Conservation (phyloP, 2,888 invertebrate species). For the Microctonus hyperodae region DNA sequence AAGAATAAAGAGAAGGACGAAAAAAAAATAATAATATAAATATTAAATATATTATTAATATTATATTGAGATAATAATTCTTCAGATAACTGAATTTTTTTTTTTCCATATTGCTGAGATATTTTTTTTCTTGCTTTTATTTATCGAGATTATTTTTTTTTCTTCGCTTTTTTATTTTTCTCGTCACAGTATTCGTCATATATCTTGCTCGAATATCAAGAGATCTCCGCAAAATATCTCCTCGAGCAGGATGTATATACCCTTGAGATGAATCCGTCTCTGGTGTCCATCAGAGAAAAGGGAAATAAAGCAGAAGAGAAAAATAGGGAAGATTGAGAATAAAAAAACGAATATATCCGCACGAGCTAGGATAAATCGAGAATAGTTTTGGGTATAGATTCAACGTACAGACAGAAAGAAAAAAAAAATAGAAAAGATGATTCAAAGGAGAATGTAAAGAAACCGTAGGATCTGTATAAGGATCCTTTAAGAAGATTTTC, state of each 20-base stretch:
- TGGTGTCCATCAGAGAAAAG: slow-evolving; percentile 3
- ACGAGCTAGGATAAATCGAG: slow-evolving; percentile 29
- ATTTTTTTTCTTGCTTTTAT: background rate
- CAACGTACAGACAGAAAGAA: slow-evolving; percentile 28
- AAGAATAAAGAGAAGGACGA: background rate
- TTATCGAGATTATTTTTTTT: background rate
- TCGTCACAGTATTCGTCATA: slow-evolving; percentile 6
- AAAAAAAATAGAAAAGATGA: slow-evolving; percentile 10
- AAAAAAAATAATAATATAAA: background rate
- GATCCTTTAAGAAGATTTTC: slow-evolving; percentile 14
- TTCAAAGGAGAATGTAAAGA: background rate
- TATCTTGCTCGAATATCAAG: background rate
- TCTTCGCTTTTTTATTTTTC: too few relatives aligned
- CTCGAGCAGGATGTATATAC: background rate
- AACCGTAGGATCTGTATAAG: background rate
- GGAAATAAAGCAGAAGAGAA: background rate
- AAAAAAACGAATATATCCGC: slow-evolving; percentile 9
- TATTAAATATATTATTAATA: too few relatives aligned
- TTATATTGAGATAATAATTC: slow-evolving; percentile 13
- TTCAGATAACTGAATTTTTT: background rate
- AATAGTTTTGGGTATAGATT: slow-evolving; percentile 18
- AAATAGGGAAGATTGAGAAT: background rate
- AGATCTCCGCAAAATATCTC: background rate
- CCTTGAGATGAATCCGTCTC: background rate
- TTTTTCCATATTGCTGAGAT: background rate